phyloP scores from a whole-genome alignment of 2,797 vertebrate genomes.

The Phyllotis vaccarum region DNA sequence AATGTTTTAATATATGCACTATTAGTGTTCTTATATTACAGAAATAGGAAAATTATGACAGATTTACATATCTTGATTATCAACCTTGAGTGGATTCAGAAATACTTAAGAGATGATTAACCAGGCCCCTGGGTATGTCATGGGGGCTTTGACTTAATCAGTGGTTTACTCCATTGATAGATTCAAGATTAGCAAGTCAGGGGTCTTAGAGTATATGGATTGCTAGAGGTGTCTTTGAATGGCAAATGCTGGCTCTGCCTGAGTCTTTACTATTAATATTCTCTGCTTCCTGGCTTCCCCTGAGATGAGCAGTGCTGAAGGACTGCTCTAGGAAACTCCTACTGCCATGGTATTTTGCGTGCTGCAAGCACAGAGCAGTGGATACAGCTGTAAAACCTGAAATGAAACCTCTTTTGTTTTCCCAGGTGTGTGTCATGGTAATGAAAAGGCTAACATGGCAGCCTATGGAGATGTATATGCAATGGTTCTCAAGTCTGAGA shows the following conservation, averaged over 20 bases:
- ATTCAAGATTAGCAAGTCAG: neutral
- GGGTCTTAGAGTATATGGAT: neutral
- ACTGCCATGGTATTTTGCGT: neutral
- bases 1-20: neutral
- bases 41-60: constrained; percentile 13
- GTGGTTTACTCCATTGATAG: neutral
- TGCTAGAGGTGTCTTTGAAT: neutral
- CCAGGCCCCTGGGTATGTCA: neutral
- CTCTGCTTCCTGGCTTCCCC: neutral
- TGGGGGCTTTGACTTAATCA: neutral
- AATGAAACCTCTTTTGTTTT: neutral
- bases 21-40: neutral
- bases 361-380: neutral
- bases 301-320: neutral
- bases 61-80: neutral
- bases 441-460: neutral
- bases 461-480: neutral
- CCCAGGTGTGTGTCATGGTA: neutral
- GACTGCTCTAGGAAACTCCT: neutral
- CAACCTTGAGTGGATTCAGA: neutral
- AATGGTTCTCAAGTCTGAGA: neutral
- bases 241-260: neutral
- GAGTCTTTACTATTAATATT: neutral
- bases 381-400: neutral
- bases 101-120: neutral